A percentile compares a stretch with the other conserved stretches of the same genome.
These are phyloP conservation scores for Sarcophaga subvicina DNA, from an alignment of 2,888 invertebrate species.

Conservation along the genomic window DNA sequence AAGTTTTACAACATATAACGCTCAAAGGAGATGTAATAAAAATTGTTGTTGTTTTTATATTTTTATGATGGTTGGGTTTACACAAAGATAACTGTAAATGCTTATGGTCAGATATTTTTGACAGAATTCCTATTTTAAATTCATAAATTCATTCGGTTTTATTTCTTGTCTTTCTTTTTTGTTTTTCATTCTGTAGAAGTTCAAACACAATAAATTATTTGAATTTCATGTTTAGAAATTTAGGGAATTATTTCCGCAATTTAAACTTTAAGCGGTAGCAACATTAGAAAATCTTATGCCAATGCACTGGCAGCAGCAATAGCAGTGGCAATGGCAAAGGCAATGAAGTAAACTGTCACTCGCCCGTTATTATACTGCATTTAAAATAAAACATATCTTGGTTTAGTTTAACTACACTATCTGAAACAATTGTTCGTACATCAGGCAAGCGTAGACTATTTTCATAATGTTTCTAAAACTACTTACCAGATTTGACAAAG, in stretches of 20 bases:
- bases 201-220: neutral
- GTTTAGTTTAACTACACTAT: too few relatives aligned
- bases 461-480: too few relatives aligned
- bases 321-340: too few relatives aligned
- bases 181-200: neutral
- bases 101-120: slow-evolving; percentile 10
- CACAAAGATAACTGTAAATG: slow-evolving; percentile 23
- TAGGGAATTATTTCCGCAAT: neutral
- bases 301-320: too few relatives aligned
- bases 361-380: too few relatives aligned
- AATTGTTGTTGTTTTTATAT: neutral
- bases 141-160: neutral
- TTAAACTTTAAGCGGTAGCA: neutral
- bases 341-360: too few relatives aligned
- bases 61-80: slow-evolving; percentile 17
- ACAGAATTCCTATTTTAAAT: neutral
- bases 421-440: too few relatives aligned
- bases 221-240: neutral
- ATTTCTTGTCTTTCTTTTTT: neutral
- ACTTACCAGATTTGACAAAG: too few relatives aligned
- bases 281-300: too few relatives aligned
- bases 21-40: slow-evolving; percentile 53
- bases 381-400: too few relatives aligned
- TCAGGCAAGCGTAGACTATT: too few relatives aligned
- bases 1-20: slow-evolving; percentile 49